Evolutionary conservation across 2,113 vertebrate genomes (phyloP).

Genomic region (Chascanopsetta lugubris): DNA sequence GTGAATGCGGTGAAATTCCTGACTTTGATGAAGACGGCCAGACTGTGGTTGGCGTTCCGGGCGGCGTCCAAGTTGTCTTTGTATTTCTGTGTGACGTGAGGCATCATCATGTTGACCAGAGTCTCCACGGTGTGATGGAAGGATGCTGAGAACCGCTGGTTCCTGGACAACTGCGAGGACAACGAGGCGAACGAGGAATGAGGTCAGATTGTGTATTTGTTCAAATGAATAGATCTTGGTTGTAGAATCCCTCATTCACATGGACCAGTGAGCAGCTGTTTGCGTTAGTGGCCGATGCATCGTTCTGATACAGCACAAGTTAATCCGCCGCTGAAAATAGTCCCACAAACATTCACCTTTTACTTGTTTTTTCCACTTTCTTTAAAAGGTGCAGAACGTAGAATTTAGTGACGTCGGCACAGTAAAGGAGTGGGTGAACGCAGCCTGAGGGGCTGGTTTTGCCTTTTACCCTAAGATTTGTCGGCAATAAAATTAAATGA

Average conservation of each 20-base stretch:
- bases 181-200: too few relatives aligned
- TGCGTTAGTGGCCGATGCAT: too few relatives aligned
- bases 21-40: slow-evolving; percentile 97
- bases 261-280: too few relatives aligned
- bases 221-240: too few relatives aligned
- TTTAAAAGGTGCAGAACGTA: too few relatives aligned
- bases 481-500: background rate
- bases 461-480: background rate
- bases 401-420: background rate
- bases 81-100: slow-evolving; percentile 97
- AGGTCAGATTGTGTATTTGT: too few relatives aligned
- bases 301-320: too few relatives aligned
- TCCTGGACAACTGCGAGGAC: slow-evolving; percentile 86
- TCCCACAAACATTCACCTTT: too few relatives aligned
- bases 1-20: slow-evolving; percentile 14
- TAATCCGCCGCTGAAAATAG: too few relatives aligned
- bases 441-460: too few relatives aligned
- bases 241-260: too few relatives aligned
- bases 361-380: too few relatives aligned
- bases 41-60: slow-evolving; percentile 95
- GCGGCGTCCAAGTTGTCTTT: slow-evolving; percentile 96
- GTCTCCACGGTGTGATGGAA: slow-evolving; percentile 97
- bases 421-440: background rate
- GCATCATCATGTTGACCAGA: slow-evolving; percentile 96
- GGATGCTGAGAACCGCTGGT: slow-evolving; percentile 94